Conservation (phyloP, 2,113 vertebrate genomes). For the Phrynosoma blainvillii region DNA sequence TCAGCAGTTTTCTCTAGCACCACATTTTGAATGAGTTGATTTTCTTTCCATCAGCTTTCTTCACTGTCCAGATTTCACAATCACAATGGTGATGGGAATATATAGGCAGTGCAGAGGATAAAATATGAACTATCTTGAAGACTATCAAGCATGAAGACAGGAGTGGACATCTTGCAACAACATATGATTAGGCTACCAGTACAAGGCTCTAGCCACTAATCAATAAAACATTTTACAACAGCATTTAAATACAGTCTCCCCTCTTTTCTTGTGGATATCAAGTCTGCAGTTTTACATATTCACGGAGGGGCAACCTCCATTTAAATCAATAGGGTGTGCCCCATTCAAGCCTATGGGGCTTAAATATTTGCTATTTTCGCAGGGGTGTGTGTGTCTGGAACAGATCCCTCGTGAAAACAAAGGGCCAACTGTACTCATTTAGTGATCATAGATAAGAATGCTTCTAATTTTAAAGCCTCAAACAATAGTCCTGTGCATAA, state of each 20-base stretch:
- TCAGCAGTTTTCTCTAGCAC: too few species aligned
- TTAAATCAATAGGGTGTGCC: too few species aligned
- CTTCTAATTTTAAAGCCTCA: background rate
- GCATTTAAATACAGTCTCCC: background rate
- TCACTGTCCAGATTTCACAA: too few species aligned
- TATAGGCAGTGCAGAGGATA: background rate
- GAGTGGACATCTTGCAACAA: background rate
- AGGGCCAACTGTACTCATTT: background rate
- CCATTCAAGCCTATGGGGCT: too few species aligned
- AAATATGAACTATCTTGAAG: background rate
- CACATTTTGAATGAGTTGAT: too few species aligned
- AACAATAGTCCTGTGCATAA: background rate
- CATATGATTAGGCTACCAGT: background rate
- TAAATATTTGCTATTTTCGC: too few species aligned
- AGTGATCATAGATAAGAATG: background rate
- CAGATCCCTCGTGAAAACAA: too few species aligned
- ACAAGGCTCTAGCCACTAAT: background rate
- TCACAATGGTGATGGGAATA: background rate
- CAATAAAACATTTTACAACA: background rate
- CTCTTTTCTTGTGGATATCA: too few species aligned
- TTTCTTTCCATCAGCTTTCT: too few species aligned
- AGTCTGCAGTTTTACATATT: too few species aligned
- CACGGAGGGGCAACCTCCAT: too few species aligned
- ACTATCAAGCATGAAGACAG: background rate
- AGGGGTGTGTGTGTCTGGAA: too few species aligned